Base-by-base conservation (phyloP, 2,113 vertebrate species). In the Entomyzon cyanotis region DNA sequence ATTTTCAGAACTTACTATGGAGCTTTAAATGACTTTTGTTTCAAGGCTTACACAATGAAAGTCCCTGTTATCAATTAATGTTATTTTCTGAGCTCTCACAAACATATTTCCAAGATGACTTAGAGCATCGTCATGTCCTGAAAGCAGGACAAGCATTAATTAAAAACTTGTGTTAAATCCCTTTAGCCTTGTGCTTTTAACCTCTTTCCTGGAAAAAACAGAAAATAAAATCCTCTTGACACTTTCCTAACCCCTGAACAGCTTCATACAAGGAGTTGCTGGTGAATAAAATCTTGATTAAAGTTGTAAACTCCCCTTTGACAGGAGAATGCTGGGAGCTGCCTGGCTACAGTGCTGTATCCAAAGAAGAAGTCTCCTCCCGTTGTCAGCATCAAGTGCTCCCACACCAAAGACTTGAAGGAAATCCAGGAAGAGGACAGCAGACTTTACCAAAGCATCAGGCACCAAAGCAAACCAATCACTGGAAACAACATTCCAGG, bases 311-410 rank as follows among this genome's bases (percentile, higher is more conserved):
- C 41, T 58, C 47, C 65, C 0, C 73, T 35, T 77, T 53, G 69
- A 13, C 70, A 98, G 98, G 87, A 94, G 70, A 50, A 83, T 11
- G 64, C 89, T 8, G 96, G 97, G 39, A 96, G 30, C 42, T 98
- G 98, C 90, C 82, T 94, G 17, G 98, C 98, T 14, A 94, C 62
- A 3, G 98, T 98, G 58, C 30, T 97, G 82, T 98, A 97, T 58
- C 93, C 46, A 16, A 92, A 94, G 55, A 69, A 79, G 30, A 98
- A 96, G 33, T 81, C 97, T 39, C 86, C 64, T 2, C 98, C 98
- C 1, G 23, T 58, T 10, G n/a, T 98, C 50, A 94, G 27, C 5
- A 79, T 98, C 52, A 96, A 88, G n/a, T 98, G 98, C 63, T 31
- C 49, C 2, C 9, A 15, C 12, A 64, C 83, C 85, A 55, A 68